Evolutionary conservation across 2,888 invertebrate genomes (phyloP), one percentile per base, ranked within the genome.

Genomic region (Lasioglossum malachurum): DNA sequence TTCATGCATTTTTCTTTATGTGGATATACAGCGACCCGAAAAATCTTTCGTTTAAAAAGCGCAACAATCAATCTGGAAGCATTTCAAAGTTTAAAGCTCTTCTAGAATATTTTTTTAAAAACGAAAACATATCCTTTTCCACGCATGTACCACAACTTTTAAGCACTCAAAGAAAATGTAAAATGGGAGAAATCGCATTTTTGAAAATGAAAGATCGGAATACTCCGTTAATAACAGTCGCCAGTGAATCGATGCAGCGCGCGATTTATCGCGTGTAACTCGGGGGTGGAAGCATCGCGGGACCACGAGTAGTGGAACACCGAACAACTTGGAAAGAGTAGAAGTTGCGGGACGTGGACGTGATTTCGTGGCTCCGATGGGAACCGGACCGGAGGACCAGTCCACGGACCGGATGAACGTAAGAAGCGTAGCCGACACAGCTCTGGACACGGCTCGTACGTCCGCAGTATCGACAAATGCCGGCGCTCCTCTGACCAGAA

Each of bases 281-380:
- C 87, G 67, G 16, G 69, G 44, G 5, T 64, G 31, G 75, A 41
- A 38, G 67, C 38, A 41, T 71, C 74, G 69, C 57, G 69, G 64
- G 72, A 80, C 79, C 75, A 75, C 83, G 23, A 23, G 19, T 19
- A 53, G 79, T 5, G 81, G 87, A 86, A 85, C 83, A 82, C 67
- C 82, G 86, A 87, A 82, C 84, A 92, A 93, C 87, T 92, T 91
- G 81, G 84, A 87, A 88, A 89, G 88, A 89, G 89, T 87, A 91
- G 91, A 93, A 92, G 93, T 93, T 92, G 90, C 86, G 88, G 53
- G 87, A 80, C 83, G 87, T 76, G 88, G 91, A 93, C 93, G 92
- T 93, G 93, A 93, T 93, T 93, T 93, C 90, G 90, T 90, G 89
- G 90, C 84, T 89, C 91, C 91, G 84, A 85, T 88, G 91, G 92